These are phyloP conservation scores for Pocillopora verrucosa DNA, from an alignment of 64 coral and sea anemone genomes.

Conservation along the genomic window DNA sequence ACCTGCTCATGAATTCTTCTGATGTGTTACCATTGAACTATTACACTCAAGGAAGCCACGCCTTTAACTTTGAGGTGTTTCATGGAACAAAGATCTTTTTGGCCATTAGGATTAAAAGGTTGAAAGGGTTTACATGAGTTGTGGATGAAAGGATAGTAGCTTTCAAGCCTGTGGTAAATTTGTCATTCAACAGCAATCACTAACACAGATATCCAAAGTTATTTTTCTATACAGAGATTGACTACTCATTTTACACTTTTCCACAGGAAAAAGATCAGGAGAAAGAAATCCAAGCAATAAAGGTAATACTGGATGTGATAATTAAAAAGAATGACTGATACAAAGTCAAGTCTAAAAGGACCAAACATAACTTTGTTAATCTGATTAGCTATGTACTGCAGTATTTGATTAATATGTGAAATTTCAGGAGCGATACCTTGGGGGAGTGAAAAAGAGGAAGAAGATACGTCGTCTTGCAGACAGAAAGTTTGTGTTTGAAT, in stretches of 20 bases:
- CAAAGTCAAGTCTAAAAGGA: background rate
- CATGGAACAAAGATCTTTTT: too few relatives aligned
- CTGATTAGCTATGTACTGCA: background rate
- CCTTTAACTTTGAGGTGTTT: too few relatives aligned
- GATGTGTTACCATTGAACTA: too few relatives aligned
- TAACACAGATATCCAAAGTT: background rate
- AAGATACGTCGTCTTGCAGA: slow-evolving; percentile 93
- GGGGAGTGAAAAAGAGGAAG: slow-evolving; percentile 76
- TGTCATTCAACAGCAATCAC: too few relatives aligned
- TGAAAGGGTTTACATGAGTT: too few relatives aligned
- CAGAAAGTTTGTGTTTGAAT: slow-evolving; percentile 98
- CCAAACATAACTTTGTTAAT: background rate
- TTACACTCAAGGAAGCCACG: too few relatives aligned
- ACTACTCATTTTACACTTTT: background rate
- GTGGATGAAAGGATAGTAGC: too few relatives aligned
- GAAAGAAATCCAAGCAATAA: slow-evolving; percentile 86
- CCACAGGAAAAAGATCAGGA: slow-evolving; percentile 70
- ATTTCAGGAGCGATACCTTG: slow-evolving; percentile 85
- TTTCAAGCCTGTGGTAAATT: too few relatives aligned
- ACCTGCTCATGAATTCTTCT: too few relatives aligned
- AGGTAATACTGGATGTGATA: slow-evolving; percentile 27
- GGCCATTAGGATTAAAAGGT: too few relatives aligned
- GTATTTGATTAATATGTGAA: background rate
- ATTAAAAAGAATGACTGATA: background rate
- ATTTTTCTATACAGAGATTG: background rate